These are phyloP conservation scores for Xerus rutilus DNA, from an alignment of 2,797 vertebrate genomes.

Conservation along the genomic window DNA sequence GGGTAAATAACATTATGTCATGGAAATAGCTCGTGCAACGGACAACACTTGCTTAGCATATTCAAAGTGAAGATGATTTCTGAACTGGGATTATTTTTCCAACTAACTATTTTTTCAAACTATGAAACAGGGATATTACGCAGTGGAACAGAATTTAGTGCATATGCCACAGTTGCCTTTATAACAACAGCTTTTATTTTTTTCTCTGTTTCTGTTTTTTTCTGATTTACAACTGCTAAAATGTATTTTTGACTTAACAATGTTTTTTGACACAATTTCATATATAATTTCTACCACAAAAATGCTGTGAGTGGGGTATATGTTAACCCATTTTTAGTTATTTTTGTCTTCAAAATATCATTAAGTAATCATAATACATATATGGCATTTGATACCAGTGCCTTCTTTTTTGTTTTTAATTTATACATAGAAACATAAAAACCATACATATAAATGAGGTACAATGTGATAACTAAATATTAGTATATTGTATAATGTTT, in stretches of 20 bases:
- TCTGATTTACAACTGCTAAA: background rate
- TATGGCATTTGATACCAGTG: background rate
- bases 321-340: background rate
- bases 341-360: background rate
- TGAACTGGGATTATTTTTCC: background rate
- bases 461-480: background rate
- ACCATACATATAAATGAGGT: too few relatives aligned
- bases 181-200: background rate
- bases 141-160: background rate
- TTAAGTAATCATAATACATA: background rate
- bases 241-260: background rate
- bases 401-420: background rate
- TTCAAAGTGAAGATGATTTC: background rate
- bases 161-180: background rate
- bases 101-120: background rate
- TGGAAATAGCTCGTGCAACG: background rate
- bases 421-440: background rate
- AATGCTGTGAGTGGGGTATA: background rate
- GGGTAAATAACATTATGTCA: background rate
- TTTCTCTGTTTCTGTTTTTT: background rate
- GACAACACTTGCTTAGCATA: background rate
- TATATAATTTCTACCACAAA: background rate
- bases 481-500: background rate
- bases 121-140: too few relatives aligned
- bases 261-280: background rate